phyloP scores from a whole-genome alignment of 2,797 vertebrate species.

The Labeo calbasu region DNA sequence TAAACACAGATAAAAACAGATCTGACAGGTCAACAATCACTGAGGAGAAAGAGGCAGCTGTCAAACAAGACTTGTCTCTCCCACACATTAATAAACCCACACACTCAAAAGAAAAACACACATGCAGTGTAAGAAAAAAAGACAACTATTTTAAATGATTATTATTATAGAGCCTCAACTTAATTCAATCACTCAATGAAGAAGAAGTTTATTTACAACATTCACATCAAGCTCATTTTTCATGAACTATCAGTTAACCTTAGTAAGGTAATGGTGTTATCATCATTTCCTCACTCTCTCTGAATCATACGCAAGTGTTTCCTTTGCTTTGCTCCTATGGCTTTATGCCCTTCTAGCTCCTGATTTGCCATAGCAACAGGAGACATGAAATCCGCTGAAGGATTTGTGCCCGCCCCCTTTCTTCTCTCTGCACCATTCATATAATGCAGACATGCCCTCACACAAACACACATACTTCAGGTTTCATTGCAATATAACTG shows the following conservation, averaged over 20 bases:
- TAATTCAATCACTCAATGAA: constrained; percentile 38
- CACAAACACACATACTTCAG: constrained; percentile 27
- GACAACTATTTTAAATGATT: not conserved
- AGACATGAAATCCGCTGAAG: constrained; percentile 69
- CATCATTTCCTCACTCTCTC: constrained; percentile 45
- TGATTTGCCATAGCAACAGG: constrained; percentile 74
- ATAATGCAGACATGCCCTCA: constrained; percentile 38
- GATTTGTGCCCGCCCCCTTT: constrained; percentile 62
- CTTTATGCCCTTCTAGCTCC: constrained; percentile 66
- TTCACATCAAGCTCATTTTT: constrained; percentile 46
- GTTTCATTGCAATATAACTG: constrained; percentile 3
- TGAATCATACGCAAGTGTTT: constrained; percentile 51
- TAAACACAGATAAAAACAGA: not conserved
- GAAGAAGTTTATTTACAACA: constrained; percentile 44
- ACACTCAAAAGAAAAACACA: not conserved
- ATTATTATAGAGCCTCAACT: not conserved
- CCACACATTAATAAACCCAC: constrained; percentile 5
- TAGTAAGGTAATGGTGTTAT: constrained; percentile 53
- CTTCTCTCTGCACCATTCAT: constrained; percentile 34
- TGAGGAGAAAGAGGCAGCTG: constrained; percentile 23
- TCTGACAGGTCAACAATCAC: constrained; percentile 16
- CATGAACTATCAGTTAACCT: constrained; percentile 59
- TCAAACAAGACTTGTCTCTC: constrained; percentile 24
- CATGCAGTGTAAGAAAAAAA: not conserved
- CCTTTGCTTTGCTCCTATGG: constrained; percentile 54